phyloP scores from a whole-genome alignment of 2,113 vertebrate genomes.

The Ellobius talpinus region DNA sequence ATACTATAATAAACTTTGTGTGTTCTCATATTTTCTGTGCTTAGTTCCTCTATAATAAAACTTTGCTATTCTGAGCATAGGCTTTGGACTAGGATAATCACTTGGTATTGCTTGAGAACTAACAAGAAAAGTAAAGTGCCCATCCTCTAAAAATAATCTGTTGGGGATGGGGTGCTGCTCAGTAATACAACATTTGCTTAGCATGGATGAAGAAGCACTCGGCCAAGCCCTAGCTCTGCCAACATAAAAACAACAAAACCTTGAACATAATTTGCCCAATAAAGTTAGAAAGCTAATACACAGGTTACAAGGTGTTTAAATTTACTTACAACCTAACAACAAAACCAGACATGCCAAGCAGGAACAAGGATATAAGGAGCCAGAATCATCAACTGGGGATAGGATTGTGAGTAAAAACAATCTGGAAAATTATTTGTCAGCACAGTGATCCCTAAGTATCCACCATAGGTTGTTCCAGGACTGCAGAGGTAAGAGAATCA shows the following conservation, averaged over 20 bases:
- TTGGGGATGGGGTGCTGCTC: background rate
- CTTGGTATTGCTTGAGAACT: background rate
- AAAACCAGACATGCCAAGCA: background rate
- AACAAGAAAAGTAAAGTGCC: slow-evolving; percentile 22
- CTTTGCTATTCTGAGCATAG: slow-evolving; percentile 19
- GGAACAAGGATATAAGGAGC: background rate
- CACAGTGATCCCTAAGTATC: background rate
- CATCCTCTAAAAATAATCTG: slow-evolving; percentile 5
- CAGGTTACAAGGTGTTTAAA: background rate
- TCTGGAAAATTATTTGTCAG: slow-evolving; percentile 16
- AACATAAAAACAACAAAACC: background rate
- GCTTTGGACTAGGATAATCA: background rate
- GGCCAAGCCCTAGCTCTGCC: background rate
- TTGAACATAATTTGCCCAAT: slow-evolving; percentile 37
- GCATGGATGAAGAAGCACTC: background rate
- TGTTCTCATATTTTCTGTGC: slow-evolving; percentile 4
- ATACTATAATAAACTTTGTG: background rate
- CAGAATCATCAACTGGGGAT: background rate
- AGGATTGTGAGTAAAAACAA: background rate
- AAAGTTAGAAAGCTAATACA: slow-evolving; percentile 23
- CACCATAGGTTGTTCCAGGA: background rate
- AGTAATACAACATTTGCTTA: background rate
- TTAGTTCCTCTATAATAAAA: slow-evolving; percentile 28
- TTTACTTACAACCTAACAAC: slow-evolving; percentile 34
- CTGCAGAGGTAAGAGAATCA: background rate